Conservation (phyloP, 2,797 vertebrate genomes). For the Xenentodon cancila region DNA sequence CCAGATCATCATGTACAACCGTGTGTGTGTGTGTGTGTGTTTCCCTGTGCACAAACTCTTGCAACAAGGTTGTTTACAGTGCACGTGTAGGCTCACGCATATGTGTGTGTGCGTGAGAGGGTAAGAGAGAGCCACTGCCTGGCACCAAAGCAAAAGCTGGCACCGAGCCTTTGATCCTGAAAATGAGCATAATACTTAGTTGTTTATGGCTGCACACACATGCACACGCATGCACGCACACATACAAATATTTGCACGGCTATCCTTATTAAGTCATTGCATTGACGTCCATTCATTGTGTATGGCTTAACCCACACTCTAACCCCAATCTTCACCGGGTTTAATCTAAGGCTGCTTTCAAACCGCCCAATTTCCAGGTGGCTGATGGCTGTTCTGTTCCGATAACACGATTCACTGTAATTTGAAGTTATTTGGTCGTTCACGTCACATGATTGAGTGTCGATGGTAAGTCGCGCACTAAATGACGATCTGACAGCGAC, state of each 20-base stretch:
- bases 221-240: not conserved
- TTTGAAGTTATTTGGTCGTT: too few species aligned
- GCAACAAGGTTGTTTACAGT: constrained; percentile 60
- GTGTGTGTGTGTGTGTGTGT: constrained; percentile 28
- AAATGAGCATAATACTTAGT: constrained; percentile 59
- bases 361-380: too few species aligned
- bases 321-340: too few species aligned
- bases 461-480: too few species aligned
- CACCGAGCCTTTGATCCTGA: constrained; percentile 74
- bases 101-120: constrained; percentile 41
- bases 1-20: constrained; percentile 80
- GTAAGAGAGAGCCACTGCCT: constrained; percentile 81
- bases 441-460: too few species aligned
- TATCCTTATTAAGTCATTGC: too few species aligned
- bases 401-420: too few species aligned
- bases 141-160: constrained; percentile 83
- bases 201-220: constrained; percentile 22
- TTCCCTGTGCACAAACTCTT: constrained; percentile 42
- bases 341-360: too few species aligned
- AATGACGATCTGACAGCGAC: too few species aligned
- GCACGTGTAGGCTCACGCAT: constrained; percentile 48
- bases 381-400: too few species aligned
- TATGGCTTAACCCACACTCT: too few species aligned
- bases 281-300: too few species aligned
- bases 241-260: not conserved